Evolutionary conservation across 2,113 vertebrate genomes (phyloP).

Genomic region (Telmatochromis bifrenatus): DNA sequence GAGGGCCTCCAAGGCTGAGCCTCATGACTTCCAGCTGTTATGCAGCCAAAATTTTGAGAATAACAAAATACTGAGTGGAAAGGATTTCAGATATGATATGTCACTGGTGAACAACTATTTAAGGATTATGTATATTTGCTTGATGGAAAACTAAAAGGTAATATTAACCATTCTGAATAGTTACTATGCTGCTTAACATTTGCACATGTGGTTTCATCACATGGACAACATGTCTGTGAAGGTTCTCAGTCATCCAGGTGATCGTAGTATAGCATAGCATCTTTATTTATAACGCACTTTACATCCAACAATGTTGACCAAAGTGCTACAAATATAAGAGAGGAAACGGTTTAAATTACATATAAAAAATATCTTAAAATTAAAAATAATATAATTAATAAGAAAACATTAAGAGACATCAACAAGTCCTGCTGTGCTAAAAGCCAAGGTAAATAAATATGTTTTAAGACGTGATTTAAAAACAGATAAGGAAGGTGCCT

Average conservation of each 20-base stretch:
- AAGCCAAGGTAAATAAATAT: no score
- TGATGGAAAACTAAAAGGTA: neutral
- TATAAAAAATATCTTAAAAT: no score
- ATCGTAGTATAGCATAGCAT: neutral
- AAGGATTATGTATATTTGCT: neutral
- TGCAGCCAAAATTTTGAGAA: neutral
- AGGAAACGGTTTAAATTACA: no score
- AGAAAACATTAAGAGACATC: no score
- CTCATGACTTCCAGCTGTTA: conserved; percentile 21
- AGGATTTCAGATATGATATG: neutral
- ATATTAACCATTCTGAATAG: neutral
- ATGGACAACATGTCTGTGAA: neutral
- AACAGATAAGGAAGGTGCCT: no score
- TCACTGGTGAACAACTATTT: neutral
- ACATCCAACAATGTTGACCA: no score
- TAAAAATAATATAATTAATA: no score
- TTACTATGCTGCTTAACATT: neutral
- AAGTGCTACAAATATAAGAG: no score
- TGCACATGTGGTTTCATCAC: neutral
- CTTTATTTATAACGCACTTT: no score
- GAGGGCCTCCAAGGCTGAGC: neutral
- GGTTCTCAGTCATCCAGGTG: neutral
- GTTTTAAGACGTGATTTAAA: no score
- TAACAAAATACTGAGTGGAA: neutral
- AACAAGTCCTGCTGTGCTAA: no score